These are phyloP conservation scores for Lycodopsis pacificus DNA, from an alignment of 2,797 vertebrate genomes.

Conservation along the genomic window DNA sequence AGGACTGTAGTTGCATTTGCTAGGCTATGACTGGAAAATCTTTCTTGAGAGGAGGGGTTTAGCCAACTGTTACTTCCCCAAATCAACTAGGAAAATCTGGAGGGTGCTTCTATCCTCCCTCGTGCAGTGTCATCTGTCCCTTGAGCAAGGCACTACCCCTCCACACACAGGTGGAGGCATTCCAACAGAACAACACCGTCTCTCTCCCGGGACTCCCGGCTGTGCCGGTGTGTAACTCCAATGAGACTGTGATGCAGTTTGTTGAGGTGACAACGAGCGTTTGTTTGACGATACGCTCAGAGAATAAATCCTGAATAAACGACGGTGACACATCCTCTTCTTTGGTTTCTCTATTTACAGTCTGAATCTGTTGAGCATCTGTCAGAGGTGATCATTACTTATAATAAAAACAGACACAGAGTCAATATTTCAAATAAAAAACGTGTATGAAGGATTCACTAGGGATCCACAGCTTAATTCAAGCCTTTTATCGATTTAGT, in stretches of 20 bases:
- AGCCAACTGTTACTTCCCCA: neutral
- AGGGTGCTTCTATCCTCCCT: neutral
- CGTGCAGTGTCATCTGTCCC: constrained; percentile 1
- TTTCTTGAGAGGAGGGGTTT: neutral
- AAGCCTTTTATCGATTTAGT: constrained; percentile 47
- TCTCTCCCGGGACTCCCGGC: constrained; percentile 21
- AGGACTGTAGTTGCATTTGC: neutral
- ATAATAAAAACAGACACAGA: constrained; percentile 3
- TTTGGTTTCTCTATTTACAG: constrained; percentile 20
- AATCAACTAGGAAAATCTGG: neutral
- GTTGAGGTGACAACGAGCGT: constrained; percentile 19
- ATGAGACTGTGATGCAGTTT: constrained; percentile 20
- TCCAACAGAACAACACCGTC: constrained; percentile 3
- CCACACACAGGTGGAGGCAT: neutral
- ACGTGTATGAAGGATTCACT: constrained; percentile 14
- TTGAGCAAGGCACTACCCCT: constrained; percentile 12
- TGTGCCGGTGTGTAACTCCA: constrained; percentile 5
- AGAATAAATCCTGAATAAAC: constrained; percentile 17
- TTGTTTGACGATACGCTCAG: neutral
- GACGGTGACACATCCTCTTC: constrained; percentile 16
- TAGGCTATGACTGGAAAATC: neutral
- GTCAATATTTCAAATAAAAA: constrained; percentile 35
- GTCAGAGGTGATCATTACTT: constrained; percentile 26
- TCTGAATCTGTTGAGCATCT: constrained; percentile 16
- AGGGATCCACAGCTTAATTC: constrained; percentile 37